A percentile compares a stretch with the other conserved stretches of the same genome.
phyloP scores from a whole-genome alignment of 2,113 vertebrate genomes.

The Myrmecophaga tridactyla region DNA sequence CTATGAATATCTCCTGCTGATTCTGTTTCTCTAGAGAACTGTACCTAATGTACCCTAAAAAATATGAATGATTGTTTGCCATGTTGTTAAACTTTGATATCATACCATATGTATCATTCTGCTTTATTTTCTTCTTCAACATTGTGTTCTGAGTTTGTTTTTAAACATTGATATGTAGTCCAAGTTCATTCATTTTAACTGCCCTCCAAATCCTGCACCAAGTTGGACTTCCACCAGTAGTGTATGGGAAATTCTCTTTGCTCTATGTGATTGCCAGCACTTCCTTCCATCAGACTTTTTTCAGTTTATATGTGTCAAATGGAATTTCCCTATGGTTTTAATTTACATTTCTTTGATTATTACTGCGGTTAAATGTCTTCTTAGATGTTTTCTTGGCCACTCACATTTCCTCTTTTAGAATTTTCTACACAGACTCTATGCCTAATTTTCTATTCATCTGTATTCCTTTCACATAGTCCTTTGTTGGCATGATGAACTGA shows the following conservation, averaged over 20 bases:
- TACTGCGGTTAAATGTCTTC: not conserved
- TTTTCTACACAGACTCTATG: not conserved
- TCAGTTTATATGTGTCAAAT: not conserved
- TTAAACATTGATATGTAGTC: not conserved
- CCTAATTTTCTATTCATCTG: not conserved
- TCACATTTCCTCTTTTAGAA: not conserved
- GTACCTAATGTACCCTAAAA: not conserved
- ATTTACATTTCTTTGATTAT: not conserved
- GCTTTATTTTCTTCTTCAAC: not conserved
- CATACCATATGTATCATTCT: not conserved
- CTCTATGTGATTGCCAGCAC: not conserved
- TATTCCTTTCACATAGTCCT: not conserved
- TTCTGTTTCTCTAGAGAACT: too few species aligned
- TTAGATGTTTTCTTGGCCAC: not conserved
- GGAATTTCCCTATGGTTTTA: slow-evolving; percentile 32
- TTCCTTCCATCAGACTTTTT: not conserved
- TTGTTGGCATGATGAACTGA: slow-evolving; percentile 2
- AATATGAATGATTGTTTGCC: not conserved
- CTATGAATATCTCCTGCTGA: too few species aligned
- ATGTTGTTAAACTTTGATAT: not conserved
- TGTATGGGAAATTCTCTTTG: not conserved
- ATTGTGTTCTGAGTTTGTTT: not conserved
- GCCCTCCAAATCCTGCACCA: not conserved
- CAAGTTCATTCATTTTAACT: not conserved
- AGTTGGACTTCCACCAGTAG: not conserved